A percentile compares a stretch with the other conserved stretches of the same genome.
These are phyloP conservation scores for Rachycentron canadum DNA, from an alignment of 2,797 vertebrate genomes.

Conservation along the genomic window DNA sequence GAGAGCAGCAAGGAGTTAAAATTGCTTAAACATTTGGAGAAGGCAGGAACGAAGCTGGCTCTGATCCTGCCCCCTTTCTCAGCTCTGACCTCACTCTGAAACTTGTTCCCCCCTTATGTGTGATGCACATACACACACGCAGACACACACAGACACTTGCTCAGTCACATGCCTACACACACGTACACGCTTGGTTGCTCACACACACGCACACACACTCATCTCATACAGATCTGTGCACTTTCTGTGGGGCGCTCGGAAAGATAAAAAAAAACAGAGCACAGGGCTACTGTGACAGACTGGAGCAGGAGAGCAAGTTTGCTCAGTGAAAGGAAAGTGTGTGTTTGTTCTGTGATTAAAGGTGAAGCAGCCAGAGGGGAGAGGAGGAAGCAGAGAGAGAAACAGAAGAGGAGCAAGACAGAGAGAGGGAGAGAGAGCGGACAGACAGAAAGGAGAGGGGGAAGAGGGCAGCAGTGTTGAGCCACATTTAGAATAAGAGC, in stretches of 20 bases:
- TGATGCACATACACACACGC: slow-evolving; percentile 34
- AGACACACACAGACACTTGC: slow-evolving; percentile 43
- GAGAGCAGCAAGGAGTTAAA: slow-evolving; percentile 69
- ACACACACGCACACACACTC: slow-evolving; percentile 26
- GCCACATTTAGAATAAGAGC: slow-evolving; percentile 73
- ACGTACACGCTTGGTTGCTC: slow-evolving; percentile 31
- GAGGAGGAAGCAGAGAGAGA: slow-evolving; percentile 43
- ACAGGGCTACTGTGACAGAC: slow-evolving; percentile 43
- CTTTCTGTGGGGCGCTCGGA: slow-evolving; percentile 31
- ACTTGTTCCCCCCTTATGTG: slow-evolving; percentile 63
- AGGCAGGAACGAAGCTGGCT: slow-evolving; percentile 70
- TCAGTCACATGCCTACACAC: slow-evolving; percentile 44
- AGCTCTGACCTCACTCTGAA: slow-evolving; percentile 82
- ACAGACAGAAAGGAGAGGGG: slow-evolving; percentile 36
- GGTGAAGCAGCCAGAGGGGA: slow-evolving; percentile 58
- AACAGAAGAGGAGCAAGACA: slow-evolving; percentile 45
- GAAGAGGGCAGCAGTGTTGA: slow-evolving; percentile 49
- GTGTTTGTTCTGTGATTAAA: slow-evolving; percentile 65
- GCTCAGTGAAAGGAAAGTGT: slow-evolving; percentile 49
- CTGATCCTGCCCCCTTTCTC: slow-evolving; percentile 77
- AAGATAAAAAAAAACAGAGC: slow-evolving; percentile 13
- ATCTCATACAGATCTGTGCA: slow-evolving; percentile 21
- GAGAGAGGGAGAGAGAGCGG: slow-evolving; percentile 23
- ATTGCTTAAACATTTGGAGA: slow-evolving; percentile 59
- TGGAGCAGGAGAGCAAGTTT: slow-evolving; percentile 59